A percentile compares a stretch with the other conserved stretches of the same genome.
Evolutionary conservation across 2,888 invertebrate species (phyloP).

Genomic region (Aphelenchoides bicaudatus): DNA sequence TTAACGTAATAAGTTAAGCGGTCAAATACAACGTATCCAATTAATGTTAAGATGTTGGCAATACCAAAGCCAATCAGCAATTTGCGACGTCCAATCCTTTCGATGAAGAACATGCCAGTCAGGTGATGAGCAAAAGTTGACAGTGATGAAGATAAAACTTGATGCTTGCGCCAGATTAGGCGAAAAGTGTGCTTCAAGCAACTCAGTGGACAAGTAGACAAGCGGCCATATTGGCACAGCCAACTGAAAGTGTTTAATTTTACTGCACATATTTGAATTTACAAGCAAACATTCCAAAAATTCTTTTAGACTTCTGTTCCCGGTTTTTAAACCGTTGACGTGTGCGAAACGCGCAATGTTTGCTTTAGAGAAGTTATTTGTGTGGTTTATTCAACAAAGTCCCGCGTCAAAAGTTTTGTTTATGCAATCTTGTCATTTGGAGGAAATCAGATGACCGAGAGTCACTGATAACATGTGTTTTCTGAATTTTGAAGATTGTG

Average conservation of each 20-base stretch:
- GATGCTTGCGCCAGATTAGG: constrained; percentile 32
- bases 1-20: constrained; percentile 26
- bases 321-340: too few species aligned
- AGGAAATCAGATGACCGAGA: background rate
- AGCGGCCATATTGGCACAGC: constrained; percentile 44
- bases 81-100: constrained; percentile 42
- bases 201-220: constrained; percentile 40
- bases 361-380: too few species aligned
- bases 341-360: too few species aligned
- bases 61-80: constrained; percentile 37
- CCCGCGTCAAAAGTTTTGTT: too few species aligned
- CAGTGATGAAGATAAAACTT: constrained; percentile 6
- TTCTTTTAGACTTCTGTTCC: too few species aligned
- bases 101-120: constrained; percentile 35
- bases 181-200: constrained; percentile 38
- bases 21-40: constrained; percentile 40
- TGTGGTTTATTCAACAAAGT: too few species aligned
- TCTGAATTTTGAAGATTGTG: constrained; percentile 21
- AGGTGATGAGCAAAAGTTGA: constrained; percentile 36
- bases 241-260: constrained; percentile 27
- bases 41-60: constrained; percentile 39
- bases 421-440: too few species aligned
- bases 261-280: background rate
- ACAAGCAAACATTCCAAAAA: too few species aligned
- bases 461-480: too few species aligned